A percentile compares a stretch with the other conserved stretches of the same genome.
Evolutionary conservation across 92 coral and sea anemone species (phyloP).

Genomic region (Paramuricea clavata): DNA sequence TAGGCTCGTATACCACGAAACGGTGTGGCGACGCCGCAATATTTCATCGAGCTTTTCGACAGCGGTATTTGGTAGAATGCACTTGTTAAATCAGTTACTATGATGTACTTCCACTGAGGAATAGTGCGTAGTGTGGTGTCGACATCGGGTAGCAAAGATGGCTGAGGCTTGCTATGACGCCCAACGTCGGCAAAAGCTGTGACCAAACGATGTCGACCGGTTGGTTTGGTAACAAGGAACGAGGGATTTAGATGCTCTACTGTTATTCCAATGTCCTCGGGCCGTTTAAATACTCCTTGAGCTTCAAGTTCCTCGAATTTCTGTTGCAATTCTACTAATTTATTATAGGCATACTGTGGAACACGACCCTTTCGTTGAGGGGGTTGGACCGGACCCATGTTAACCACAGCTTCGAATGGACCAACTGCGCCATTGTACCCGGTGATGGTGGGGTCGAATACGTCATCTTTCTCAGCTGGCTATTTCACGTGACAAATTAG

Average conservation of each 20-base stretch:
- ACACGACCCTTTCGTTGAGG: neutral
- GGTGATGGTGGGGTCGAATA: conserved; percentile 49
- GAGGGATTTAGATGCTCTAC: neutral
- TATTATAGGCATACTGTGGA: neutral
- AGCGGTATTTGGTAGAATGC: conserved; percentile 54
- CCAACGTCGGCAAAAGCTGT: conserved; percentile 53
- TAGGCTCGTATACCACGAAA: conserved; percentile 36
- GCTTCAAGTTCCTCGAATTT: neutral
- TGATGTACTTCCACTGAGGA: conserved; percentile 46
- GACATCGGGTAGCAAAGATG: conserved; percentile 19
- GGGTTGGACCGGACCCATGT: conserved; percentile 26
- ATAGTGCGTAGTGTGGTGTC: conserved; percentile 52
- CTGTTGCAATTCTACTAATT: neutral
- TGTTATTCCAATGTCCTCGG: conserved; percentile 22
- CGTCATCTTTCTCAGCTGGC: no score
- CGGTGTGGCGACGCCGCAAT: conserved; percentile 39
- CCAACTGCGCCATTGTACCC: conserved; percentile 62
- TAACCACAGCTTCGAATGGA: conserved; percentile 63
- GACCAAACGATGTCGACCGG: conserved; percentile 55
- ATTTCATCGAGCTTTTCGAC: conserved; percentile 25
- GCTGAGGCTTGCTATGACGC: neutral
- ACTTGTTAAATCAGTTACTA: conserved; percentile 26
- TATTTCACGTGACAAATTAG: no score
- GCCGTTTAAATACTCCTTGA: neutral
- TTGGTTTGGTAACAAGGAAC: conserved; percentile 31